Base-by-base conservation (phyloP, 2,888 invertebrate genomes). In the Physocephala rufipes region DNA sequence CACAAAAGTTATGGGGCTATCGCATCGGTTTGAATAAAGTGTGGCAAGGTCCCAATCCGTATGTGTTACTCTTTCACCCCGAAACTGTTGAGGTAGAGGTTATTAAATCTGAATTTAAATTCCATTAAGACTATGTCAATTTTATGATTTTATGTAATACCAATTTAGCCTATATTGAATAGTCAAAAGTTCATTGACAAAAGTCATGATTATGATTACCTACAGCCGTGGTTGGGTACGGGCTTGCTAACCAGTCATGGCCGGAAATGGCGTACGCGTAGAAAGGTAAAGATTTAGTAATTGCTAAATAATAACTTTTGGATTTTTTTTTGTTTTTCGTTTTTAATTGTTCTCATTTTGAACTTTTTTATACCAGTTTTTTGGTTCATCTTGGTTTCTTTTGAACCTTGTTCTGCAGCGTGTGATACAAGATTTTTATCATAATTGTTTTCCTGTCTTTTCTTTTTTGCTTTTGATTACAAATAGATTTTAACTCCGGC, bases 401-500 rank as follows among this genome's bases (percentile, higher is more conserved):
- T n/a, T n/a, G n/a, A n/a, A n/a, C n/a, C n/a, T n/a, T n/a, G n/a
- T n/a, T n/a, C n/a, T n/a, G n/a, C n/a, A n/a, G n/a, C n/a, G n/a
- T n/a, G n/a, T n/a, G n/a, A n/a, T n/a, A n/a, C n/a, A n/a, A n/a
- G n/a, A n/a, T n/a, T n/a, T 36, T 36, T 36, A 36, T 7, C 36
- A 36, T 36, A 36, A 9, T 36, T 36, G n/a, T n/a, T n/a, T n/a
- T n/a, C n/a, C n/a, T n/a, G n/a, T n/a, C n/a, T n/a, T n/a, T n/a
- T n/a, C n/a, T n/a, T 36, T 36, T 36, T 36, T 9, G 36, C 36
- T 36, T 36, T 51, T 65, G 19, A n/a, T 7, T 24, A 24, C 45
- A 51, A 68, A 2, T 75, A 87, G 86, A 87, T 91, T 77, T 82
- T 91, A 75, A 91, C 91, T 0, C 91, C 91, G 21, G 89, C 91